A percentile compares a stretch with the other conserved stretches of the same genome.
Conservation (phyloP, 2,113 vertebrate genomes). For the Upupa epops region DNA sequence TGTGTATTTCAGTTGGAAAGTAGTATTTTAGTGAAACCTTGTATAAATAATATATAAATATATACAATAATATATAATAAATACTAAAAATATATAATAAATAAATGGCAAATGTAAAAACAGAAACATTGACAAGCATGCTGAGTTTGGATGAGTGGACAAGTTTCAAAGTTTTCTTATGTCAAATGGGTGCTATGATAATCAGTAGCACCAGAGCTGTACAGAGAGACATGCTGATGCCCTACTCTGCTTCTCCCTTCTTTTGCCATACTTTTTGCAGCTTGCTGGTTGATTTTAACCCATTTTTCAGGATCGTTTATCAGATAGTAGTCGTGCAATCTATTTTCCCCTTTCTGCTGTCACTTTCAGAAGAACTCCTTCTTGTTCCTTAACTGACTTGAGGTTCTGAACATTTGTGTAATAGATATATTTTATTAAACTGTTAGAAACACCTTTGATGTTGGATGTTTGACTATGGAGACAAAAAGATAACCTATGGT, state of each 20-base stretch:
- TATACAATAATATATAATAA: too few species aligned
- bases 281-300: not conserved
- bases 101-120: not conserved
- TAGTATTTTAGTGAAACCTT: not conserved
- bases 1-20: not conserved
- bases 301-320: not conserved
- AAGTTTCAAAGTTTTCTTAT: rapidly evolving
- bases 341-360: not conserved
- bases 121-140: not conserved
- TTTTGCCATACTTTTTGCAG: not conserved
- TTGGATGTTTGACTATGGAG: too few species aligned
- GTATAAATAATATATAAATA: not conserved
- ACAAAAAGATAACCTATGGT: too few species aligned
- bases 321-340: not conserved
- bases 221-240: rapidly evolving
- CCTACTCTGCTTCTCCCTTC: not conserved
- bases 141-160: not conserved
- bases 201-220: not conserved
- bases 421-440: conserved; percentile 1
- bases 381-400: not conserved
- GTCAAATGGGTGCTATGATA: rapidly evolving
- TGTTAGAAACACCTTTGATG: too few species aligned
- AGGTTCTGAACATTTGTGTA: not conserved
- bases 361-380: not conserved
- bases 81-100: too few species aligned